Evolutionary conservation across 2,888 invertebrate genomes (phyloP).

Genomic region (Loripinus fragilis): DNA sequence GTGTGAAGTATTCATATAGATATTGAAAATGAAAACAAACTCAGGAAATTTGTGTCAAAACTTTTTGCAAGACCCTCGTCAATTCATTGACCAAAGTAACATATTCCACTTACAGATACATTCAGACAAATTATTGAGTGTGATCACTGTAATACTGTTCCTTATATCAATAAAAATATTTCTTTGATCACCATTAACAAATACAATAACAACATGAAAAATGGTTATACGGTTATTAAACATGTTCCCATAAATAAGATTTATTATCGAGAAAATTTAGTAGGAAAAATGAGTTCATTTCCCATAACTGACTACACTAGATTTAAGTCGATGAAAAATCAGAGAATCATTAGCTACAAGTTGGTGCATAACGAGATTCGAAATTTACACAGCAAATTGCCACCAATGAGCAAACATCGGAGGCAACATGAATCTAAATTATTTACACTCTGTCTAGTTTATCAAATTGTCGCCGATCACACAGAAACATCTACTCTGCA

Average conservation of each 20-base stretch:
- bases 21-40: too few relatives aligned
- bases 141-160: too few relatives aligned
- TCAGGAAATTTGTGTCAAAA: too few relatives aligned
- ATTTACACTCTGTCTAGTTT: slow-evolving; percentile 18
- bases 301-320: slow-evolving; percentile 12
- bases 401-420: slow-evolving; percentile 4
- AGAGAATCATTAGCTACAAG: slow-evolving; percentile 1
- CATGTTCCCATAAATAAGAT: slow-evolving; percentile 1
- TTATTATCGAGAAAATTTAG: slow-evolving; percentile 16
- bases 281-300: slow-evolving; percentile 7
- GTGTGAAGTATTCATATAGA: too few relatives aligned
- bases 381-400: slow-evolving; percentile 20
- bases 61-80: too few relatives aligned
- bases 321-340: slow-evolving; percentile 9
- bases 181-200: too few relatives aligned
- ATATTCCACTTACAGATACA: too few relatives aligned
- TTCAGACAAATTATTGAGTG: too few relatives aligned
- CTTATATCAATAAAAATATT: too few relatives aligned
- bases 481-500: slow-evolving; percentile 9
- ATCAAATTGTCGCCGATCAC: slow-evolving; percentile 2
- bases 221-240: slow-evolving; percentile 8
- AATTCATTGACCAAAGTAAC: too few relatives aligned
- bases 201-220: neutral
- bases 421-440: slow-evolving; percentile 10
- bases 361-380: slow-evolving; percentile 18